Evolutionary conservation across 2,888 invertebrate genomes (phyloP), one percentile per base, ranked within the genome.

Genomic region (Papilio demoleus): DNA sequence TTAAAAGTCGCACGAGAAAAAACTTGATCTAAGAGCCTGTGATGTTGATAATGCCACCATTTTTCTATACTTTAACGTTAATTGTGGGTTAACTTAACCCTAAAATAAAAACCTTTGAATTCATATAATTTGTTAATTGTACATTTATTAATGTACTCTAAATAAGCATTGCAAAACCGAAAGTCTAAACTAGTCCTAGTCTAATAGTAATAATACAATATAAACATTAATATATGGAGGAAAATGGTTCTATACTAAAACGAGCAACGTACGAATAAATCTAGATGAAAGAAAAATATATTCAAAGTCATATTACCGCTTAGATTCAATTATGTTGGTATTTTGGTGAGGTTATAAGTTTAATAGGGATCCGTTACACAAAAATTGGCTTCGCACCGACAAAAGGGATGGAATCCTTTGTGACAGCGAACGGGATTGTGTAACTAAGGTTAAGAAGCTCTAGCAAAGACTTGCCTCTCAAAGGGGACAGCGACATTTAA

Each of bases 381-480:
- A 78, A 76, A 79, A 78, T 74, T 76, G 75, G 75, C 77, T 78
- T 73, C 68, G 70, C 73, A 71, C 73, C 75, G 74, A 75, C 76
- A 77, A 77, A 75, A 74, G 73, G 73, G 73, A 72, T n/a, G 71
- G 74, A 75, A 75, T 76, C 77, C 75, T 78, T 79, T 78, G 77
- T 78, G 73, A 75, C 75, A 68, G 65, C 60, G 74, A 78, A 76
- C 73, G 72, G 76, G 76, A 76, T 77, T 75, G 74, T 75, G 74
- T 75, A 71, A 72, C 74, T 74, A 75, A 77, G 74, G 76, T 78
- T 75, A 73, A 73, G 78, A 74, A 76, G 71, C 72, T 73, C 72
- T 63, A 68, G 73, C 72, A 73, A 74, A 72, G 73, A 75, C 73
- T 73, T 68, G 71, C 71, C 72, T 74, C 73, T 72, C 70, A 56